These are phyloP conservation scores for Muschampia plurimacula DNA, from an alignment of 2,888 invertebrate species.

Conservation along the genomic window DNA sequence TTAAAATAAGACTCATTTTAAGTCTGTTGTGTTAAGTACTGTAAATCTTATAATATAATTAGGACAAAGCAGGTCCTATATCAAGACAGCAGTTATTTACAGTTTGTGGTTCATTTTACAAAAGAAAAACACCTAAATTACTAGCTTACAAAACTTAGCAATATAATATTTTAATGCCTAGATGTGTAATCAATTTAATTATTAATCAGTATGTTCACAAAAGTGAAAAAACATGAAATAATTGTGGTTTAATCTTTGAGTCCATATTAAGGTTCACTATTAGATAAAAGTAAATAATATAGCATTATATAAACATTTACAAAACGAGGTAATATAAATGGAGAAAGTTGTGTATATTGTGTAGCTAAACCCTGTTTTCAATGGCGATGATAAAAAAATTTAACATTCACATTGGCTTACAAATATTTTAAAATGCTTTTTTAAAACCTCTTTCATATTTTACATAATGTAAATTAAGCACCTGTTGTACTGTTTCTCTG, in stretches of 20 bases:
- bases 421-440: too few relatives aligned
- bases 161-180: not conserved
- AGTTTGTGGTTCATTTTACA: slow-evolving; percentile 7
- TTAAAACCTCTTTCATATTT: too few relatives aligned
- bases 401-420: too few relatives aligned
- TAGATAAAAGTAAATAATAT: not conserved
- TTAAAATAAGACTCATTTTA: slow-evolving; percentile 45
- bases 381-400: not conserved
- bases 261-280: not conserved
- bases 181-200: not conserved
- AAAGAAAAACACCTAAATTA: not conserved
- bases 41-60: slow-evolving; percentile 18
- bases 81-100: slow-evolving; percentile 1
- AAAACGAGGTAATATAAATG: not conserved
- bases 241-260: not conserved
- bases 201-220: not conserved
- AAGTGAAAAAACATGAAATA: not conserved
- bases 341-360: not conserved
- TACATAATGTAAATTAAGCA: too few relatives aligned
- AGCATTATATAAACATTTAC: not conserved
- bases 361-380: not conserved
- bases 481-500: too few relatives aligned
- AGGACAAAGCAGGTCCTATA: not conserved
- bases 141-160: slow-evolving; percentile 6
- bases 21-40: slow-evolving; percentile 37